Conservation (phyloP, 2,888 invertebrate genomes). For the Halictus ligatus region DNA sequence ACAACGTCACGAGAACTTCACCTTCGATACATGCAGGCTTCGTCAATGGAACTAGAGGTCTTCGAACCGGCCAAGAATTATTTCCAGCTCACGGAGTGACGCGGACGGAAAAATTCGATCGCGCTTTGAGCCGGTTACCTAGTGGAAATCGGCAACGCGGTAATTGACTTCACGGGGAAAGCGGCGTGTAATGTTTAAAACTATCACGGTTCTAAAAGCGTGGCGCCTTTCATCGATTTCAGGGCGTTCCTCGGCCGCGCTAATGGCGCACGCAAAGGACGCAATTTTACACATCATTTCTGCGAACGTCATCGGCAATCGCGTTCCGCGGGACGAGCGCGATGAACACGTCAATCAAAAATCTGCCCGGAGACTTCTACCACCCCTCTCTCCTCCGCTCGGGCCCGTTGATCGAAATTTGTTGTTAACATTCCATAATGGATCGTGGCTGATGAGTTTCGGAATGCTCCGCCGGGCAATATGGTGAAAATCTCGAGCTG, state of each 20-base stretch:
- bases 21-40: constrained; percentile 34
- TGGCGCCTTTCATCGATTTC: constrained; percentile 25
- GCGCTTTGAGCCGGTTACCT: constrained; percentile 39
- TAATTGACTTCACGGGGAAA: background rate
- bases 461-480: background rate
- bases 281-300: constrained; percentile 60
- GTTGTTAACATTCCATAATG: constrained; percentile 2
- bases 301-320: constrained; percentile 47
- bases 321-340: constrained; percentile 32
- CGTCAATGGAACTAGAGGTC: constrained; percentile 41
- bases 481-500: background rate
- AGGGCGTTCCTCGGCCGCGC: background rate
- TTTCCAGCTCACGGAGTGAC: background rate
- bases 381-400: background rate
- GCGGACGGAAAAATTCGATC: constrained; percentile 20
- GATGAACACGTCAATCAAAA: constrained; percentile 65
- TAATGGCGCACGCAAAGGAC: constrained; percentile 41
- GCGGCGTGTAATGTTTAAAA: background rate
- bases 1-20: constrained; percentile 29
- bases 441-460: constrained; percentile 1
- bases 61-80: background rate
- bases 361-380: constrained; percentile 42
- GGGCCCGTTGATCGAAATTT: constrained; percentile 1
- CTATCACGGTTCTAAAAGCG: background rate
- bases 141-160: background rate